Evolutionary conservation across 1,140 invertebrate species (phyloP), one percentile per base, ranked within the genome.

Genomic region (Apis mellifera): DNA sequence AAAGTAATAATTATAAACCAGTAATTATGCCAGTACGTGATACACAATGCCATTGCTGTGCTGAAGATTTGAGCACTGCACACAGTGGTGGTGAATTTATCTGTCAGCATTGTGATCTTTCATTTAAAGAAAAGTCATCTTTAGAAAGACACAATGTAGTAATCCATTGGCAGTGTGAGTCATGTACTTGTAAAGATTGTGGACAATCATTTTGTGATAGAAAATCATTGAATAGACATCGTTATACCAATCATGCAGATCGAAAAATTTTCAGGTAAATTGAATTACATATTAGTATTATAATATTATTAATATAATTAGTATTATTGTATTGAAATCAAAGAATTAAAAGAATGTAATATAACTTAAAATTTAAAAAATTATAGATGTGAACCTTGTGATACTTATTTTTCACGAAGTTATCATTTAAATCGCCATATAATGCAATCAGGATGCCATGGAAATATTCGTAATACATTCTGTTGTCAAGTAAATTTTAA

Each of bases 371-470:
- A 73, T 23, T 70, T 64, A 13, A 76, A 48, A 84, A 93, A 93
- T 19, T 95, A 93, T 75, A 95, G 94, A 79, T 96, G 96, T 89
- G 93, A 94, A 5, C 92, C 93, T 55, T 96, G 96, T 87, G 94
- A 95, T 85, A 95, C 94, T 88, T 95, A 96, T 78, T 97, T 97
- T 87, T 96, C 96, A 23, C 93, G 97, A 64, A 96, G 96, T 84
- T 97, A 97, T 88, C 96, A 97, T 86, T 92, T 97, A 74, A 96
- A 96, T 89, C 95, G 97, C 48, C 97, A 98, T 90, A 95, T 96
- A 85, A 94, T 95, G 84, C 96, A 97, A 89, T 96, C 96, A 21
- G 96, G 96, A 11, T 97, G 97, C 92, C 96, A 96, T 88, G 96
- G 96, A 12, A 93, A 94, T 60, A 94, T 95, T 79, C 92, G 93